A percentile compares a stretch with the other conserved stretches of the same genome.
Conservation (phyloP, 2,113 vertebrate genomes). For the Phrynocephalus versicolor region DNA sequence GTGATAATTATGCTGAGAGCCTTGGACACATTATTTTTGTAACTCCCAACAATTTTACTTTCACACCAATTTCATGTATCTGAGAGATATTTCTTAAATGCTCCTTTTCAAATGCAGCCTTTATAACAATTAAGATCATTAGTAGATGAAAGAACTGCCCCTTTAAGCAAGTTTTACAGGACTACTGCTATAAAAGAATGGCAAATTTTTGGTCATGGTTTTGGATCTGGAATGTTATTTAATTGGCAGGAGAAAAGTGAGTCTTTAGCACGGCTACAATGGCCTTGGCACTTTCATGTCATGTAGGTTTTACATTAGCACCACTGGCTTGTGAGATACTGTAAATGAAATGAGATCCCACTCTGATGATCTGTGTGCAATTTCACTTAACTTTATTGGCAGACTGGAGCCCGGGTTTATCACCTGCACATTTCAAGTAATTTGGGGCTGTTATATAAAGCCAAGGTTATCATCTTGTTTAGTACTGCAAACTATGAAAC, state of each 20-base stretch:
- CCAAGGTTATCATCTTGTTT: slow-evolving; percentile 70
- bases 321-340: slow-evolving; percentile 66
- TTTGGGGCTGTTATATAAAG: slow-evolving; percentile 69
- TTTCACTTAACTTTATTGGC: slow-evolving; percentile 73
- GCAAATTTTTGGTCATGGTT: slow-evolving; percentile 53
- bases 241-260: slow-evolving; percentile 71
- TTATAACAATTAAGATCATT: slow-evolving; percentile 30
- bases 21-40: neutral
- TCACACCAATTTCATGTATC: slow-evolving; percentile 41
- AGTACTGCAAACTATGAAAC: slow-evolving; percentile 68
- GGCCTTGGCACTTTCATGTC: slow-evolving; percentile 69
- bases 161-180: slow-evolving; percentile 53
- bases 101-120: neutral
- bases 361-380: slow-evolving; percentile 69
- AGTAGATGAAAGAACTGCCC: slow-evolving; percentile 18
- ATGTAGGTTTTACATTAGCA: slow-evolving; percentile 73
- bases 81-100: slow-evolving; percentile 22
- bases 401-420: slow-evolving; percentile 66
- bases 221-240: slow-evolving; percentile 62
- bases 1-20: neutral
- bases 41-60: slow-evolving; percentile 1
- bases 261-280: slow-evolving; percentile 65
- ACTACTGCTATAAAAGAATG: slow-evolving; percentile 27
- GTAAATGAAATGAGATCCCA: slow-evolving; percentile 77
- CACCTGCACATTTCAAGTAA: slow-evolving; percentile 73